phyloP scores from a whole-genome alignment of 64 coral and sea anemone genomes.

The Actinia equina region DNA sequence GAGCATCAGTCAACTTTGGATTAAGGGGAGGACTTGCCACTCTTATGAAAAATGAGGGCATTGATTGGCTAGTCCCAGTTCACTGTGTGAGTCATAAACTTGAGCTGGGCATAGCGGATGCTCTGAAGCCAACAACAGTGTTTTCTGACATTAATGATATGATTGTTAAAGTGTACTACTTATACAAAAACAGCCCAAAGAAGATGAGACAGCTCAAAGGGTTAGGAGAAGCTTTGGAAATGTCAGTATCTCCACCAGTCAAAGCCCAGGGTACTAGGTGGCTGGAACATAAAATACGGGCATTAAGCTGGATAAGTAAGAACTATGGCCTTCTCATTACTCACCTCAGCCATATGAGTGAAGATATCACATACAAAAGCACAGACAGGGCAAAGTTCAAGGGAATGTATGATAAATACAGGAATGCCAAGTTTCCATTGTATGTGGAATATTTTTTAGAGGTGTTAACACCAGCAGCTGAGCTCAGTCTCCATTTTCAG shows the following conservation, averaged over 20 bases:
- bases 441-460: neutral
- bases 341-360: constrained; percentile 27
- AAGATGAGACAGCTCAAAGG: neutral
- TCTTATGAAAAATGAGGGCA: constrained; percentile 51
- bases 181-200: constrained; percentile 53
- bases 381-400: constrained; percentile 55
- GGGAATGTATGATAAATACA: constrained; percentile 67
- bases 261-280: constrained; percentile 42
- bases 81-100: constrained; percentile 55
- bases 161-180: constrained; percentile 34
- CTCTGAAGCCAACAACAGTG: constrained; percentile 38
- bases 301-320: constrained; percentile 57
- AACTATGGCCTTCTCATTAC: constrained; percentile 44
- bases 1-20: constrained; percentile 50
- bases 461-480: constrained; percentile 57
- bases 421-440: constrained; percentile 38
- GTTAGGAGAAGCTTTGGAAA: constrained; percentile 49
- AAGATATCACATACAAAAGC: constrained; percentile 21
- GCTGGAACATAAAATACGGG: constrained; percentile 56
- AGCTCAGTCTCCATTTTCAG: constrained; percentile 58
- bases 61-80: constrained; percentile 61
- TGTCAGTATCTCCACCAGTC: constrained; percentile 33
- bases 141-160: constrained; percentile 43
- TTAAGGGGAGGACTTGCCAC: constrained; percentile 40
- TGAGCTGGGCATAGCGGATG: constrained; percentile 33